Evolutionary conservation across 2,888 invertebrate genomes (phyloP).

Genomic region (Melanargia galathea): DNA sequence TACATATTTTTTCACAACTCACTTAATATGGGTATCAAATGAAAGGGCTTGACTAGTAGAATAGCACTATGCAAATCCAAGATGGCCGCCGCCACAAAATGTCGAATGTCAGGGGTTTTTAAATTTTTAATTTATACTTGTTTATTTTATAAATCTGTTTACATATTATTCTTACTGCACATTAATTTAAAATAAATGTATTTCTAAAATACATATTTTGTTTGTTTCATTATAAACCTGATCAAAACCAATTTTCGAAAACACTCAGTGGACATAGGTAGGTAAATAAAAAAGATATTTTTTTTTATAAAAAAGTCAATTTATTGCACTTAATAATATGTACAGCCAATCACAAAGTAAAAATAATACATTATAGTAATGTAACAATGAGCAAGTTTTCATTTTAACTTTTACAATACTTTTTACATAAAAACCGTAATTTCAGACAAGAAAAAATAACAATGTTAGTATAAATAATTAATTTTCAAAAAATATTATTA

Average conservation of each 20-base stretch:
- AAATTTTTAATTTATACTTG: too few species aligned
- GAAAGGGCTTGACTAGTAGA: too few species aligned
- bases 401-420: not conserved
- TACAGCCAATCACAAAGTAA: slow-evolving; percentile 4
- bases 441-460: too few species aligned
- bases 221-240: not conserved
- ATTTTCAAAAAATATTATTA: too few species aligned
- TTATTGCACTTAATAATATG: slow-evolving; percentile 17
- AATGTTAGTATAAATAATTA: too few species aligned
- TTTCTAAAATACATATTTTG: not conserved
- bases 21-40: too few species aligned
- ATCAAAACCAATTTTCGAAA: not conserved
- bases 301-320: not conserved
- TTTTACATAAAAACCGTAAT: slow-evolving; percentile 1
- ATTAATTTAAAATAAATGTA: not conserved
- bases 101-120: too few species aligned
- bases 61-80: too few species aligned
- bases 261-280: not conserved
- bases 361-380: not conserved
- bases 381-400: not conserved
- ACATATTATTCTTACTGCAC: not conserved
- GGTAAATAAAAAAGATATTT: not conserved
- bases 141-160: not conserved
- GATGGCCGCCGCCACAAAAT: too few species aligned
- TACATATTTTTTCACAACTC: too few species aligned